Percentiles rank a stretch among this genome's conserved stretches.
Evolutionary conservation across 2,113 vertebrate genomes (phyloP).

Genomic region (Corvus hawaiiensis): DNA sequence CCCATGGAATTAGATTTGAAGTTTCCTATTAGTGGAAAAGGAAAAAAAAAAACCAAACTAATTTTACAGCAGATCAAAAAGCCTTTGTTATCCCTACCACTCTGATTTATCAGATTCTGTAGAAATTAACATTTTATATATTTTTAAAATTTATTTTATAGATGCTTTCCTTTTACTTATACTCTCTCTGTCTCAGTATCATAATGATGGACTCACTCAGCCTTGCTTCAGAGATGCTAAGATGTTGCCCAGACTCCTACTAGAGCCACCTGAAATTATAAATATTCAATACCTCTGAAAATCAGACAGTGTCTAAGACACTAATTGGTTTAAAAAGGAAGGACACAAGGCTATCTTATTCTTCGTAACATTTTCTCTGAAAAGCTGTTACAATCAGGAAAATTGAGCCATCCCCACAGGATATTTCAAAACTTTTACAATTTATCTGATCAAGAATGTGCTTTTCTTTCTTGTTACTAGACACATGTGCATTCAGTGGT

Average conservation of each 20-base stretch:
- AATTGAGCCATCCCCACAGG: neutral
- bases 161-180: neutral
- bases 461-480: neutral
- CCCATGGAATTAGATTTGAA: neutral
- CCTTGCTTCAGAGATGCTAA: neutral
- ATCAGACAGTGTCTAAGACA: neutral
- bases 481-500: neutral
- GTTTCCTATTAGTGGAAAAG: neutral
- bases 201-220: neutral
- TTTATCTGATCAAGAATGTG: neutral
- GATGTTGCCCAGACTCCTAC: neutral
- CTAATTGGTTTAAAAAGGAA: neutral
- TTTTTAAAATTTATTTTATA: neutral
- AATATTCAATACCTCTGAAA: neutral
- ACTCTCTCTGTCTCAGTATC: neutral
- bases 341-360: neutral
- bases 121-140: neutral
- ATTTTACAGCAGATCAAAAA: neutral
- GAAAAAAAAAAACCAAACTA: neutral
- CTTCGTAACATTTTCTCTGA: neutral
- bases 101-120: neutral
- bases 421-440: neutral
- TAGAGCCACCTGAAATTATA: neutral
- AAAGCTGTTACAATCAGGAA: neutral
- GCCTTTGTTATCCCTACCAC: neutral